Evolutionary conservation across 2,797 vertebrate genomes (phyloP).

Genomic region (Chromobotia macracanthus): DNA sequence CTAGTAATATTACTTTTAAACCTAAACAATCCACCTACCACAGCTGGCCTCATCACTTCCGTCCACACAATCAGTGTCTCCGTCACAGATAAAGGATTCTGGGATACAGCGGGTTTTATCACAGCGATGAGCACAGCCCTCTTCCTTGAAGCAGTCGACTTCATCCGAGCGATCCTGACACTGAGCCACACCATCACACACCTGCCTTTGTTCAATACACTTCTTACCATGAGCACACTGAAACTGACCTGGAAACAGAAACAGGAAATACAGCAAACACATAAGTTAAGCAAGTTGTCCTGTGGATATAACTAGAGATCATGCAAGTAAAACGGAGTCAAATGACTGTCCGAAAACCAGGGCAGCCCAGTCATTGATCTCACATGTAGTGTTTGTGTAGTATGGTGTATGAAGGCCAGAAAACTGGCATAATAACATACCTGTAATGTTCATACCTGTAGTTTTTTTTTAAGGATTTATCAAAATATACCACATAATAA

Average conservation of each 20-base stretch:
- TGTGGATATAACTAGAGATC: too few species aligned
- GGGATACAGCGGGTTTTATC: conserved; percentile 81
- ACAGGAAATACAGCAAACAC: not conserved
- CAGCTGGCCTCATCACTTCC: conserved; percentile 81
- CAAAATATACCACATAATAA: too few species aligned
- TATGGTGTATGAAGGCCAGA: too few species aligned
- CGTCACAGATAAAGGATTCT: conserved; percentile 82
- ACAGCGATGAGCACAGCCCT: conserved; percentile 81
- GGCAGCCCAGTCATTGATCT: too few species aligned
- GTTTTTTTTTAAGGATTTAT: too few species aligned
- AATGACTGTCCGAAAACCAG: too few species aligned
- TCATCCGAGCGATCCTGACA: conserved; percentile 90
- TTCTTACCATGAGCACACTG: conserved; percentile 76
- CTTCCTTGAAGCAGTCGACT: conserved; percentile 69
- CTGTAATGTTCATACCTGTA: too few species aligned
- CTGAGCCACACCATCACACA: conserved; percentile 83
- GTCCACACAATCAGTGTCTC: conserved; percentile 84
- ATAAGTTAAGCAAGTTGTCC: too few species aligned
- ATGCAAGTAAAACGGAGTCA: too few species aligned
- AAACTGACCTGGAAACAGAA: conserved; percentile 77
- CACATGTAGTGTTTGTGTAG: too few species aligned
- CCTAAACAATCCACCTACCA: conserved; percentile 70
- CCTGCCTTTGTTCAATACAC: conserved; percentile 75
- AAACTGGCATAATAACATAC: too few species aligned
- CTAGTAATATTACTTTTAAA: not conserved